Evolutionary conservation across 1,140 invertebrate species (phyloP).

Genomic region (Eumaeus atala): DNA sequence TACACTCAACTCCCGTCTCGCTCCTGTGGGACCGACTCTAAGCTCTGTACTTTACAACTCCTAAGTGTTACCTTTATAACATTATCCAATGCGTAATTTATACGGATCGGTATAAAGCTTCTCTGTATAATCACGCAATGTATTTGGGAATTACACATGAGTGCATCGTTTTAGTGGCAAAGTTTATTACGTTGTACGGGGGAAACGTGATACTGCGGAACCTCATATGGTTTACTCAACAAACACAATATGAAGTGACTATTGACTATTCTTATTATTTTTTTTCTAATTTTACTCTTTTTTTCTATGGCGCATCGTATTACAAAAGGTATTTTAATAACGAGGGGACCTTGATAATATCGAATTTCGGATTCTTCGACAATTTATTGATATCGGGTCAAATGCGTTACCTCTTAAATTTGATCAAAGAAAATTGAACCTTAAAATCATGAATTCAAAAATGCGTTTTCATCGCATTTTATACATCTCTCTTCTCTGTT

Average conservation of each 20-base stretch:
- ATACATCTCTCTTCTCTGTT: no score
- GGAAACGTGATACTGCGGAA: conserved; percentile 58
- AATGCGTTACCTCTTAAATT: not conserved
- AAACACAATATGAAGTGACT: conserved; percentile 70
- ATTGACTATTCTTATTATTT: conserved; percentile 64
- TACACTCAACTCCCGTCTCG: conserved; percentile 55
- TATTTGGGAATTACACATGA: conserved; percentile 12
- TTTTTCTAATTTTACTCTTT: conserved; percentile 58
- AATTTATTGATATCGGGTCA: conserved; percentile 31
- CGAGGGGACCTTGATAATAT: conserved; percentile 35
- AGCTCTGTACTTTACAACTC: conserved; percentile 38
- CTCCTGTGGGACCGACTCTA: conserved; percentile 45
- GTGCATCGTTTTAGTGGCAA: conserved; percentile 5
- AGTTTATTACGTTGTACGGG: conserved; percentile 25
- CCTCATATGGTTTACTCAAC: conserved; percentile 57
- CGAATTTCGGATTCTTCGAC: conserved; percentile 38
- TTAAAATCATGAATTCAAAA: no score
- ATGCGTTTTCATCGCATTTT: no score
- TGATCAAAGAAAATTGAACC: not conserved
- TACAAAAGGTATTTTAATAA: conserved; percentile 55
- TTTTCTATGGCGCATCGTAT: conserved; percentile 55
- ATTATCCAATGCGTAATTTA: conserved; percentile 34
- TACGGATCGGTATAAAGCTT: not conserved
- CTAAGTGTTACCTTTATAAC: not conserved
- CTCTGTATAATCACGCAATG: conserved; percentile 24